phyloP scores from a whole-genome alignment of 2,888 invertebrate species.

The Andrena bicolor region DNA sequence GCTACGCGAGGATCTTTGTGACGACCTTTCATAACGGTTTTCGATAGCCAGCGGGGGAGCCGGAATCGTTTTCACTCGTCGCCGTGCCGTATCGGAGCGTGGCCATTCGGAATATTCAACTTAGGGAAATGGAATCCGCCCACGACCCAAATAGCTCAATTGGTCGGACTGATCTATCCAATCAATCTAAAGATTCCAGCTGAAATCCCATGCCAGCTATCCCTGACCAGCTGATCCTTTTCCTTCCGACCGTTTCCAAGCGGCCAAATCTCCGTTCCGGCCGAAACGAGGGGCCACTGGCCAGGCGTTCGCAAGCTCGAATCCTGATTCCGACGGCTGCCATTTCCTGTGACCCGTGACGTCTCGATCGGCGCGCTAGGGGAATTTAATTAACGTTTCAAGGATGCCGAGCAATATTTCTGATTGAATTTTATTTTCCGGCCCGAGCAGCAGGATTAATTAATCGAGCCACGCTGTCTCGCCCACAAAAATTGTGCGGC shows the following conservation, averaged over 20 bases:
- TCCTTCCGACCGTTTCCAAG: not conserved
- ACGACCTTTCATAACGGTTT: not conserved
- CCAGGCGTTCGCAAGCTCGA: too few relatives aligned
- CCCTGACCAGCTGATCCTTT: not conserved
- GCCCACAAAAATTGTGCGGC: too few relatives aligned
- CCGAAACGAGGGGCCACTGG: too few relatives aligned
- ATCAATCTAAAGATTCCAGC: not conserved
- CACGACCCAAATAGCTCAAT: conserved; percentile 6
- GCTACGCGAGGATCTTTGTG: not conserved
- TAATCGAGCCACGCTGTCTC: too few relatives aligned
- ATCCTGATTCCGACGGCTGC: too few relatives aligned
- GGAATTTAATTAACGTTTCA: too few relatives aligned
- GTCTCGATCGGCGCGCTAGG: too few relatives aligned
- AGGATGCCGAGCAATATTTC: too few relatives aligned
- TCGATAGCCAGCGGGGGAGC: not conserved
- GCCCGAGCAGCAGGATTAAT: too few relatives aligned
- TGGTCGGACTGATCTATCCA: not conserved
- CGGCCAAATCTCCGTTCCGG: not conserved
- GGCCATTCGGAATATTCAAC: conserved; percentile 1
- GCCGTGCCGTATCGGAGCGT: not conserved
- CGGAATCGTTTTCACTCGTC: conserved; percentile 6
- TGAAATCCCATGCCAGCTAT: not conserved
- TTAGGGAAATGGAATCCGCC: conserved; percentile 1
- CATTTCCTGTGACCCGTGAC: too few relatives aligned
- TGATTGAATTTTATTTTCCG: too few relatives aligned